A percentile compares a stretch with the other conserved stretches of the same genome.
These are phyloP conservation scores for Shinisaurus crocodilurus DNA, from an alignment of 2,113 vertebrate species.

Conservation along the genomic window DNA sequence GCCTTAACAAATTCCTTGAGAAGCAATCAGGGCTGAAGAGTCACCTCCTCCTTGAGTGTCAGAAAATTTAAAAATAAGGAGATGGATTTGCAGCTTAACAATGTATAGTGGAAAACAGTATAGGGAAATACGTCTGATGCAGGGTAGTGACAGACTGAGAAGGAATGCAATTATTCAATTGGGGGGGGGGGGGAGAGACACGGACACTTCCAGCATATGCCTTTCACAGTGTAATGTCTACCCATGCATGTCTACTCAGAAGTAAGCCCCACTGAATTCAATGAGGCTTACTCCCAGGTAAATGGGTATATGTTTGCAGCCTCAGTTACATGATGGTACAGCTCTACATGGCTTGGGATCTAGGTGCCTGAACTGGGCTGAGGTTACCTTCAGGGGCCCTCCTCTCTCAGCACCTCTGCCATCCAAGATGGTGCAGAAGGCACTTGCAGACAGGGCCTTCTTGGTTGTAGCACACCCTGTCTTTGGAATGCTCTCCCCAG, in stretches of 20 bases:
- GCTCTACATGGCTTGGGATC: not conserved
- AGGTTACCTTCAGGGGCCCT: not conserved
- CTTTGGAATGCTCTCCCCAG: not conserved
- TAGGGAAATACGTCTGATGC: not conserved
- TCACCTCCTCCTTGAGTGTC: not conserved
- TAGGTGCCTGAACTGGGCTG: not conserved
- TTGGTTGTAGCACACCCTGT: not conserved
- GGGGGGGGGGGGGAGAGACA: no score
- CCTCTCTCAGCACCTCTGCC: not conserved
- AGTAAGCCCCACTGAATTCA: no score
- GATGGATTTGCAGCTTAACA: not conserved
- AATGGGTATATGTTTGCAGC: not conserved
- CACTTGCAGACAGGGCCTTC: not conserved
- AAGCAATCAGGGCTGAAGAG: not conserved
- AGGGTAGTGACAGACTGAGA: not conserved
- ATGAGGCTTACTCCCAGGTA: no score
- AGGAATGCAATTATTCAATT: conserved; percentile 4
- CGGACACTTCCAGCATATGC: no score
- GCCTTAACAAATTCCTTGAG: not conserved
- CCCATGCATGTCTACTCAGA: no score
- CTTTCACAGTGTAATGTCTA: no score
- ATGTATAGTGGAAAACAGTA: not conserved
- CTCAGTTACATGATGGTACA: not conserved
- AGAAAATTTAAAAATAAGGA: not conserved
- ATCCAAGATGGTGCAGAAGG: not conserved